Percentiles rank a stretch among this genome's conserved stretches.
These are phyloP conservation scores for Resseliella maxima DNA, from an alignment of 2,888 invertebrate species.

Conservation along the genomic window DNA sequence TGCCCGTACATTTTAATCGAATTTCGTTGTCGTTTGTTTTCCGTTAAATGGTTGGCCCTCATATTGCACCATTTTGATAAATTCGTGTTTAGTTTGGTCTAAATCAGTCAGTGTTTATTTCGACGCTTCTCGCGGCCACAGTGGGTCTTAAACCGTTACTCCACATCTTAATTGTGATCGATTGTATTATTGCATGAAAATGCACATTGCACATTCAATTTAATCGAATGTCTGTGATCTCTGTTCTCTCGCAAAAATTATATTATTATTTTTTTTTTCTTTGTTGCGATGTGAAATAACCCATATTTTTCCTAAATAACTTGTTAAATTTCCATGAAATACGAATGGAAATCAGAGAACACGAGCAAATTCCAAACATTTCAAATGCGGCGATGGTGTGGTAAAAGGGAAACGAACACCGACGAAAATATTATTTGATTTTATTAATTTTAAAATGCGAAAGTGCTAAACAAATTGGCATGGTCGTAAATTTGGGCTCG, in stretches of 20 bases:
- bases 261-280: neutral
- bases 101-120: too few relatives aligned
- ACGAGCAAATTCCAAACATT: neutral
- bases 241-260: too few relatives aligned
- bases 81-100: too few relatives aligned
- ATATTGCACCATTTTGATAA: conserved; percentile 40
- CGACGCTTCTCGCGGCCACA: neutral
- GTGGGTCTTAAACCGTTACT: neutral
- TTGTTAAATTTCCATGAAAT: conserved; percentile 53
- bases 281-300: neutral
- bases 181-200: conserved; percentile 28
- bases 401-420: conserved; percentile 33
- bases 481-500: conserved; percentile 47
- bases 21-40: neutral
- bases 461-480: conserved; percentile 52
- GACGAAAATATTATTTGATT: neutral
- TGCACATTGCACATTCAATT: neutral
- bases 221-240: conserved; percentile 5
- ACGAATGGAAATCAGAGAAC: neutral
- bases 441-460: conserved; percentile 48
- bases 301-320: conserved; percentile 32
- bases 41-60: neutral
- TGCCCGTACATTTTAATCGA: neutral
- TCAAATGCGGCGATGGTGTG: neutral
- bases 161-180: conserved; percentile 55